Base-by-base conservation (phyloP, 1,140 invertebrate species). In the Drosophila pseudoananassae region DNA sequence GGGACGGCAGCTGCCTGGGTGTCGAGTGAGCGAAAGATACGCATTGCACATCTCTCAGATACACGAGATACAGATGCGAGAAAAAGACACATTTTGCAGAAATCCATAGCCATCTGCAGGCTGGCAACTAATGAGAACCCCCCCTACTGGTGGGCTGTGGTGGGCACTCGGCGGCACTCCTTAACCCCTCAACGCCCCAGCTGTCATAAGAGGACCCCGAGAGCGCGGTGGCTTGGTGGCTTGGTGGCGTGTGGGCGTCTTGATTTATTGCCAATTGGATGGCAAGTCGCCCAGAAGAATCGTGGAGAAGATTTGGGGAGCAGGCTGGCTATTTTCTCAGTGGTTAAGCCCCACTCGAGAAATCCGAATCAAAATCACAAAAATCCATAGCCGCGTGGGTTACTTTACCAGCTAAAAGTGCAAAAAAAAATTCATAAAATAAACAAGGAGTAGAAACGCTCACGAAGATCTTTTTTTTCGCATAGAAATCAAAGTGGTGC, bases 211-310 rank as follows among this genome's bases (percentile, higher is more conserved):
- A 47, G 31, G 38, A 23, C 27, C 54, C 15, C 12, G 20, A 23
- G 25, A 53, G 29, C 33, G 31, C 45, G 14, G 43, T 7, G 31
- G 61, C 40, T 46, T 25, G 23, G 23, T 25, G 23, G 23, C 23
- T n/a, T 3, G 43, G 17, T 64, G 54, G 57, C 61, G 79, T 78
- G 83, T 88, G 84, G 83, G 83, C 76, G 83, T 73, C 81, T 83
- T 88, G 83, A 88, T 88, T 88, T 88, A 88, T 88, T 83, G 76
- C 79, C 83, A 88, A 88, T 88, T 89, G 83, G 64, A 40, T 60
- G 55, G 47, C 70, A 71, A 43, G 33, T 46, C 47, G 33, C 15
- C 15, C 63, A 25, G 59, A 65, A 59, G 60, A 76, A 64, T 58
- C 29, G 60, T 51, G 29, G 54, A 54, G 56, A 69, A 69, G 63